These are phyloP conservation scores for Acipenser ruthenus DNA, from an alignment of 2,797 vertebrate genomes.

Conservation along the genomic window DNA sequence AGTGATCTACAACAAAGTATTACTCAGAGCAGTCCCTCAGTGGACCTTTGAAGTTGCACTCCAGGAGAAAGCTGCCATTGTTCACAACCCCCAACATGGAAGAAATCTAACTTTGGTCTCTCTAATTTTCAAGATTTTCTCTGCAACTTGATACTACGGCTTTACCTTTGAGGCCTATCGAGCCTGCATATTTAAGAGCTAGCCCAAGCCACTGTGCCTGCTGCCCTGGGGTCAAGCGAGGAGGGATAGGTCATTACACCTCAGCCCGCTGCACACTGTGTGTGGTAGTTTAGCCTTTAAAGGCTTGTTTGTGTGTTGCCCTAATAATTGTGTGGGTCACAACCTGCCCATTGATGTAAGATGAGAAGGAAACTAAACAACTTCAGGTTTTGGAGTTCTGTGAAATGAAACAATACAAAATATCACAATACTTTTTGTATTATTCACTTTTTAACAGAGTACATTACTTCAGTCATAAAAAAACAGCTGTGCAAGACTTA, in stretches of 20 bases:
- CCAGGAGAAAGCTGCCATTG: constrained; percentile 84
- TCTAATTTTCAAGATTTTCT: constrained; percentile 58
- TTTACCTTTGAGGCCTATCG: constrained; percentile 47
- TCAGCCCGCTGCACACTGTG: constrained; percentile 44
- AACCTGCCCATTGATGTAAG: constrained; percentile 24
- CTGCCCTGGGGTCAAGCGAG: constrained; percentile 51
- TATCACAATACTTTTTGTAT: constrained; percentile 3
- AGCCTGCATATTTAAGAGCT: constrained; percentile 57
- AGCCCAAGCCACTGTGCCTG: constrained; percentile 46
- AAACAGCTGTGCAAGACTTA: no score
- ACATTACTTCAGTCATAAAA: no score
- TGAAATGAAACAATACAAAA: not conserved
- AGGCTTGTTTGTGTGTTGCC: constrained; percentile 36
- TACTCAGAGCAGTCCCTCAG: constrained; percentile 75
- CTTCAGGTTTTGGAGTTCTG: constrained; percentile 3
- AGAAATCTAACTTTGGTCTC: constrained; percentile 70
- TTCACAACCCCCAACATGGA: constrained; percentile 61
- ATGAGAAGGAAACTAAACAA: constrained; percentile 20
- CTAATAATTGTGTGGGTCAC: constrained; percentile 29
- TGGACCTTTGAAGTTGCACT: constrained; percentile 75
- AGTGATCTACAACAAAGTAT: constrained; percentile 76
- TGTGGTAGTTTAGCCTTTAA: constrained; percentile 49
- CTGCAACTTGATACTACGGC: constrained; percentile 65
- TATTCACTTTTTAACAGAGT: not conserved
- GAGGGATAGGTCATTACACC: constrained; percentile 52